Conservation (phyloP, 2,888 invertebrate species). For the Pandemis corylana region DNA sequence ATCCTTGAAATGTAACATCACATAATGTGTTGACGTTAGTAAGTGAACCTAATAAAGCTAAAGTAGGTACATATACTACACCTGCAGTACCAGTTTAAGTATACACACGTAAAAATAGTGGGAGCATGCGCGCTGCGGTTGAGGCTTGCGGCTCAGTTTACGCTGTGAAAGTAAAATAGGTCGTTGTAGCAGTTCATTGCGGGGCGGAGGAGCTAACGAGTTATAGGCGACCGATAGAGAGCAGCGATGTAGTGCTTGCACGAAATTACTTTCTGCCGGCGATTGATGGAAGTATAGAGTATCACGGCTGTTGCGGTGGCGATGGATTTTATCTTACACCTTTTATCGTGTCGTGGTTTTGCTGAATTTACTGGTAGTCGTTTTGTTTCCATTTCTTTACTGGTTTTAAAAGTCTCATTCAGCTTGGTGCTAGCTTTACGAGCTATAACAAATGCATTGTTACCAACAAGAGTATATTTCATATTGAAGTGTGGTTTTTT, state of each 20-base stretch:
- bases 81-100: constrained; percentile 14
- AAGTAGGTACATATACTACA: constrained; percentile 1
- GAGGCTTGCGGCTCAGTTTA: neutral
- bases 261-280: neutral
- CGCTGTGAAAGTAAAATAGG: neutral
- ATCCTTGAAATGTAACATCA: constrained; percentile 9
- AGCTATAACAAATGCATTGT: neutral
- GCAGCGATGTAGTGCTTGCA: neutral
- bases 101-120: constrained; percentile 2
- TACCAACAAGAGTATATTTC: neutral
- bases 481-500: too few relatives aligned
- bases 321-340: neutral
- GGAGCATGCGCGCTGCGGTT: constrained; percentile 6
- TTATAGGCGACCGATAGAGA: neutral
- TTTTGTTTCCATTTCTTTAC: neutral
- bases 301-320: constrained; percentile 3
- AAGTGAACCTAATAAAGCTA: constrained; percentile 16
- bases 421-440: neutral
- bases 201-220: neutral
- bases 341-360: constrained; percentile 8
- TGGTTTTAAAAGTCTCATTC: neutral
- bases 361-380: neutral
- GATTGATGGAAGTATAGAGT: neutral
- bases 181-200: neutral
- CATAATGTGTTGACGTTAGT: constrained; percentile 15